phyloP scores from a whole-genome alignment of 2,797 vertebrate species.

The Artibeus lituratus region DNA sequence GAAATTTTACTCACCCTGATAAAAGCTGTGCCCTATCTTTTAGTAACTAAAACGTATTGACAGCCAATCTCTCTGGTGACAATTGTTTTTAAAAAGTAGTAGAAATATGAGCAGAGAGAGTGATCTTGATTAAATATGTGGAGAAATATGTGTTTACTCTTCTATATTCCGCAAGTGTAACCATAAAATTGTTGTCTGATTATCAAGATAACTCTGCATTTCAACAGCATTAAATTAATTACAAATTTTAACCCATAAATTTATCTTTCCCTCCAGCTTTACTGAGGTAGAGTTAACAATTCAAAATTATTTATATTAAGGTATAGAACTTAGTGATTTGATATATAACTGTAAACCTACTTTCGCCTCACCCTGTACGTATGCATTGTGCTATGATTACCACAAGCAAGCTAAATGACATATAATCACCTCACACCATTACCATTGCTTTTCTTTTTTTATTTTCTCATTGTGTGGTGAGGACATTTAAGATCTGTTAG shows the following conservation, averaged over 20 bases:
- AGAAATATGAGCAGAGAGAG: not conserved
- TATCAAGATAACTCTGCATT: not conserved
- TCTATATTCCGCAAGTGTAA: not conserved
- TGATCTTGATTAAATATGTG: not conserved
- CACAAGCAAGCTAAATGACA: not conserved
- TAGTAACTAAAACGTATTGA: conserved; percentile 44
- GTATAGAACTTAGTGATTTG: not conserved
- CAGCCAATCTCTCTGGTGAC: not conserved
- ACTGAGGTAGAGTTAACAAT: not conserved
- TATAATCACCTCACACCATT: not conserved
- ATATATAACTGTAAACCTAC: not conserved
- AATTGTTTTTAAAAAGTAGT: not conserved
- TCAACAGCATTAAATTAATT: not conserved
- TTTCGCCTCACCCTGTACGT: too few species aligned
- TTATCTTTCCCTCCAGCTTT: not conserved
- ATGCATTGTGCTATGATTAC: not conserved
- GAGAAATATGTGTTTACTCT: not conserved
- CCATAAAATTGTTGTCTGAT: not conserved
- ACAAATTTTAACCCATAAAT: not conserved
- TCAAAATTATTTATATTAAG: not conserved
- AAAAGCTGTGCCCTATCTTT: not conserved
- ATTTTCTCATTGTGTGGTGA: not conserved
- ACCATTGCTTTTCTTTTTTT: not conserved
- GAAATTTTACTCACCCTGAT: not conserved
- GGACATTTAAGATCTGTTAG: not conserved